A percentile compares a stretch with the other conserved stretches of the same genome.
phyloP scores from a whole-genome alignment of 1,140 invertebrate genomes.

The Melipona quadrifasciata region DNA sequence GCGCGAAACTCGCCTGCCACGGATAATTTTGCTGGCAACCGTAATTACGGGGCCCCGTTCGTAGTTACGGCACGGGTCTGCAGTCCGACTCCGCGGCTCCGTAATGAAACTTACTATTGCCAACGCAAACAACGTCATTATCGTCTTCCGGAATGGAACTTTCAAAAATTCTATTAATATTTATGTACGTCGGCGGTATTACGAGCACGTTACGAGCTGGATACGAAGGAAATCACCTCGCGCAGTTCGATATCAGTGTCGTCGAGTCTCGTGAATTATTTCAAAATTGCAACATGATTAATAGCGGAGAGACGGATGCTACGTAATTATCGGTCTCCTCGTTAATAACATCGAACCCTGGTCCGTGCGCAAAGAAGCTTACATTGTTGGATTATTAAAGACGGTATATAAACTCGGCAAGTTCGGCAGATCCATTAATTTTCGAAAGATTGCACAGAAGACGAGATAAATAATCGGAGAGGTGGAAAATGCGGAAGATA shows the following conservation, averaged over 20 bases:
- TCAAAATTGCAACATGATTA: not conserved
- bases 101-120: constrained; percentile 56
- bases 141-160: constrained; percentile 33
- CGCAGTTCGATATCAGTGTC: not conserved
- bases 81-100: not conserved
- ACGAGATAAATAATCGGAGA: constrained; percentile 21
- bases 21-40: constrained; percentile 48
- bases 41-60: constrained; percentile 62
- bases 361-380: not conserved
- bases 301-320: not conserved
- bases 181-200: constrained; percentile 2
- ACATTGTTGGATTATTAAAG: constrained; percentile 9
- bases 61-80: constrained; percentile 22
- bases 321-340: constrained; percentile 2
- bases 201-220: too few species aligned
- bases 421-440: constrained; percentile 32
- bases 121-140: constrained; percentile 65
- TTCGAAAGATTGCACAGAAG: not conserved
- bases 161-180: constrained; percentile 53
- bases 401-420: not conserved
- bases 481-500: not conserved
- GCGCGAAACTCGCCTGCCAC: constrained; percentile 22
- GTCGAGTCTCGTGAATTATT: not conserved
- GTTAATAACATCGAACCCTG: constrained; percentile 14
- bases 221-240: too few species aligned